These are phyloP conservation scores for Empis stercorea DNA, from an alignment of 2,888 invertebrate species.

Conservation along the genomic window DNA sequence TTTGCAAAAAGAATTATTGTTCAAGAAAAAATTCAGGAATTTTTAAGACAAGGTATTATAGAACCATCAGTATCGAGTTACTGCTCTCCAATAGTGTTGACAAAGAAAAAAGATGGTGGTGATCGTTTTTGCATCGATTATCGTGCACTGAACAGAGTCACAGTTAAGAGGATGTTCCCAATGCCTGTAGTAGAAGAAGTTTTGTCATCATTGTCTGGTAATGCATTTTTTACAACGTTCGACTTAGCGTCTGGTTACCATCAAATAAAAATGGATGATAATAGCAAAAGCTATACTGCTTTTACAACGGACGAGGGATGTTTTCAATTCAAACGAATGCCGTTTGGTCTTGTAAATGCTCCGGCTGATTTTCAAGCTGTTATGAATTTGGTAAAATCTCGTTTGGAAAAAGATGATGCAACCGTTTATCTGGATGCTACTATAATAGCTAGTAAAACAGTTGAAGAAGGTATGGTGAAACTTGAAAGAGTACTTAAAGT, in stretches of 20 bases:
- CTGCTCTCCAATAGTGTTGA: constrained; percentile 15
- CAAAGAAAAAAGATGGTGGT: constrained; percentile 12
- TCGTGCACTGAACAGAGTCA: constrained; percentile 11
- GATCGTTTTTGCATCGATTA: constrained; percentile 25
- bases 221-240: constrained; percentile 3
- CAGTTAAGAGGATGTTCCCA: constrained; percentile 5
- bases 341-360: constrained; percentile 7
- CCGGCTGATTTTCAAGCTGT: constrained; percentile 6
- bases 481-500: neutral
- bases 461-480: neutral
- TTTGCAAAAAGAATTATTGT: constrained; percentile 4
- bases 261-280: constrained; percentile 4
- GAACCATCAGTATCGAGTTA: constrained; percentile 18
- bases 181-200: constrained; percentile 7
- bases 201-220: constrained; percentile 1
- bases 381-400: constrained; percentile 6
- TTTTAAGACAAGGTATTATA: constrained; percentile 22
- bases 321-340: constrained; percentile 8
- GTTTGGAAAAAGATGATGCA: neutral
- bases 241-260: constrained; percentile 7
- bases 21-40: constrained; percentile 6
- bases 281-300: constrained; percentile 2
- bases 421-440: constrained; percentile 3
- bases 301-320: constrained; percentile 5
- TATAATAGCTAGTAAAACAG: neutral